Conservation (phyloP, 2,113 vertebrate genomes). For the Paralichthys olivaceus region DNA sequence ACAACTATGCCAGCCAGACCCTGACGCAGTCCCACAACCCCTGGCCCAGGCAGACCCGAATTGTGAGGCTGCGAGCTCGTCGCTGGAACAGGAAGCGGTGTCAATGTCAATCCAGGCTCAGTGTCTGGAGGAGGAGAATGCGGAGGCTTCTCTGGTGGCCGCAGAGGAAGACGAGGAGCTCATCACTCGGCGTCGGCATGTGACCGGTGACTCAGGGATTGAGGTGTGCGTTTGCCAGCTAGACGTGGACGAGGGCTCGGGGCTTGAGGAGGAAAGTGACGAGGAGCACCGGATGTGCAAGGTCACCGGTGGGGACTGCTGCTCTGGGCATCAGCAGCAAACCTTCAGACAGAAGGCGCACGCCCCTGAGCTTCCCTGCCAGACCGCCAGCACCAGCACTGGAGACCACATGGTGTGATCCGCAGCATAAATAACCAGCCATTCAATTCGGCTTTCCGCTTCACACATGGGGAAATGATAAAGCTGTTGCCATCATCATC, state of each 20-base stretch:
- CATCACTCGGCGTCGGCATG: slow-evolving; percentile 80
- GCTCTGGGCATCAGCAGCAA: slow-evolving; percentile 65
- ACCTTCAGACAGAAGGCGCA: slow-evolving; percentile 71
- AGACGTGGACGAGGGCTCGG: slow-evolving; percentile 78
- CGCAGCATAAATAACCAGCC: slow-evolving; percentile 44
- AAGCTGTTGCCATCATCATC: slow-evolving; percentile 42
- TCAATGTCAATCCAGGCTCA: slow-evolving; percentile 20
- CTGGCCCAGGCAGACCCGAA: slow-evolving; percentile 24
- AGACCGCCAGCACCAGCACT: slow-evolving; percentile 65
- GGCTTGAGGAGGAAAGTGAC: slow-evolving; percentile 77
- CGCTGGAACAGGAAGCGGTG: slow-evolving; percentile 32
- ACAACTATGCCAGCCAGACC: slow-evolving; percentile 44
- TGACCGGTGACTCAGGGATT: slow-evolving; percentile 87
- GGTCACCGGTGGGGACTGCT: slow-evolving; percentile 71
- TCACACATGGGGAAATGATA: slow-evolving; percentile 27
- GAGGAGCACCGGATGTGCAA: slow-evolving; percentile 73
- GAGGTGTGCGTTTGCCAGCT: slow-evolving; percentile 86
- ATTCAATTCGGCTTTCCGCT: slow-evolving; percentile 35
- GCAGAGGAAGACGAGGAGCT: slow-evolving; percentile 78
- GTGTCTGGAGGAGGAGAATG: slow-evolving; percentile 53
- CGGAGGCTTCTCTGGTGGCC: slow-evolving; percentile 10
- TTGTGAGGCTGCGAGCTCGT: background rate
- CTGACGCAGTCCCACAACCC: slow-evolving; percentile 47
- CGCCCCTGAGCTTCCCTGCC: slow-evolving; percentile 56
- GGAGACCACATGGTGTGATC: slow-evolving; percentile 81